phyloP scores from a whole-genome alignment of 2,797 vertebrate genomes.

The Macrochelys suwanniensis region DNA sequence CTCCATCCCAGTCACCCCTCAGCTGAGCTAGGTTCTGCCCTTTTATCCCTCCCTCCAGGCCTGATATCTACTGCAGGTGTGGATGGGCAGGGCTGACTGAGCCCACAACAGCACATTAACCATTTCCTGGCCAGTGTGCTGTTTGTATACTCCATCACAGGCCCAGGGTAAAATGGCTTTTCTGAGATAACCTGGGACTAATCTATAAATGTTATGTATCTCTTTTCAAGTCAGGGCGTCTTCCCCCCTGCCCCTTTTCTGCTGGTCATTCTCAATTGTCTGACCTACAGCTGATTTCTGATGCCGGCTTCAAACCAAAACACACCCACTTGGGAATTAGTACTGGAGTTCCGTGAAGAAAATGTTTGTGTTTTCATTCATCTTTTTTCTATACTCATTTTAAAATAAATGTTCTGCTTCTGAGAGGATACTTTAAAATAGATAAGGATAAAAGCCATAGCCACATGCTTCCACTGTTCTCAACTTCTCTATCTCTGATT shows the following conservation, averaged over 20 bases:
- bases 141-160: background rate
- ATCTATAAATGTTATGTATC: too few species aligned
- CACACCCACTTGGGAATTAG: background rate
- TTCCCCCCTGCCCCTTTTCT: background rate
- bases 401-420: background rate
- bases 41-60: background rate
- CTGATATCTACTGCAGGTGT: background rate
- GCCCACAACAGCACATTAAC: background rate
- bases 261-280: background rate
- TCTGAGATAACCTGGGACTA: background rate
- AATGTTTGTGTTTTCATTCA: background rate
- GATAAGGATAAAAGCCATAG: background rate
- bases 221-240: fast-evolving
- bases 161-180: background rate
- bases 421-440: background rate
- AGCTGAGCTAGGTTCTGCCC: background rate
- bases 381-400: background rate
- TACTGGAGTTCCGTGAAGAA: background rate
- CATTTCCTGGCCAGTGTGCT: background rate
- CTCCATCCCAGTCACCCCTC: background rate
- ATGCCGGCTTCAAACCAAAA: background rate
- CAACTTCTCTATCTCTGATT: background rate
- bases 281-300: background rate
- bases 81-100: background rate
- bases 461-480: background rate